A percentile compares a stretch with the other conserved stretches of the same genome.
phyloP scores from a whole-genome alignment of 2,113 vertebrate genomes.

The Chaenocephalus aceratus region DNA sequence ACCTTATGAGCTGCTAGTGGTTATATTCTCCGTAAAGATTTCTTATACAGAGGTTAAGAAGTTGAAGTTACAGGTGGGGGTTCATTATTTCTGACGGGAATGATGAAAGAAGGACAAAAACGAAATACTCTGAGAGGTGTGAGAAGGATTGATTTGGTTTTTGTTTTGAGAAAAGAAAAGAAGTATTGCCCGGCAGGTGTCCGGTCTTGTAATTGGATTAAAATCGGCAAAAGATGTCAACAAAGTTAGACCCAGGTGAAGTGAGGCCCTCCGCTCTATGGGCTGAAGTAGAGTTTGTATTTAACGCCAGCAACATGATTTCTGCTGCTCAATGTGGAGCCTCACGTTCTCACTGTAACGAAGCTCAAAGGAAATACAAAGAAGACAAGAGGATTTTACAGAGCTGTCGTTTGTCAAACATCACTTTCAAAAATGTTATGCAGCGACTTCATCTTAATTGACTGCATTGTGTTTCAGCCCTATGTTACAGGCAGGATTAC shows the following conservation, averaged over 20 bases:
- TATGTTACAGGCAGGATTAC: neutral
- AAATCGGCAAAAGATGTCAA: slow-evolving; percentile 10
- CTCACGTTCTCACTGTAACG: neutral
- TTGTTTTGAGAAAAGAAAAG: neutral
- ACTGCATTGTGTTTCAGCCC: neutral
- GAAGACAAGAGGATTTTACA: too few species aligned
- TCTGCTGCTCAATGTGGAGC: neutral
- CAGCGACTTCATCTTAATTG: neutral
- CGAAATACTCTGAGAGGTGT: too few species aligned
- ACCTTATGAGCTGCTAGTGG: too few species aligned
- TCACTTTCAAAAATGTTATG: neutral
- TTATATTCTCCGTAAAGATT: too few species aligned
- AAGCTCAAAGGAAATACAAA: neutral
- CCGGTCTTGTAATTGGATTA: slow-evolving; percentile 13
- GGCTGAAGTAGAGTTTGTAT: neutral
- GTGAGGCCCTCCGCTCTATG: neutral
- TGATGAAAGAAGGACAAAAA: too few species aligned
- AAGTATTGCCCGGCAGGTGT: neutral
- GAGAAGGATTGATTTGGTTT: neutral
- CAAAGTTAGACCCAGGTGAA: neutral
- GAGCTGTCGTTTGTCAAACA: neutral
- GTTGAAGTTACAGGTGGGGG: neutral
- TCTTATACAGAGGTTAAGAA: too few species aligned
- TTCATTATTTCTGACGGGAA: neutral
- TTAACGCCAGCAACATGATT: neutral